Conservation (phyloP, 1,140 invertebrate species). For the Anastrepha obliqua region DNA sequence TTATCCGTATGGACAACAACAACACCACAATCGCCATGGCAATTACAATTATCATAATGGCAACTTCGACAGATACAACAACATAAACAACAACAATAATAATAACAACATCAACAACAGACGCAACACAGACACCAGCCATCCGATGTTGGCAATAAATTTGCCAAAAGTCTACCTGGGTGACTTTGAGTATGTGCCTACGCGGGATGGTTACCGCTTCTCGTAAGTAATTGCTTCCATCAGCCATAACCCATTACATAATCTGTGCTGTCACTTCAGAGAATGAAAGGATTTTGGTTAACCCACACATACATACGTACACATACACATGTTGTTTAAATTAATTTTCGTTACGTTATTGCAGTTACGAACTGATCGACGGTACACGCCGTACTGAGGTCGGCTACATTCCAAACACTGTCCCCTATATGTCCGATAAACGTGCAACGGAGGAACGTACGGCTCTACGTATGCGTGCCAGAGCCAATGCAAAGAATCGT, state of each 20-base stretch:
- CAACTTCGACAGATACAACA: slow-evolving; percentile 5
- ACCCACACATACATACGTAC: not conserved
- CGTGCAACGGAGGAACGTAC: slow-evolving; percentile 60
- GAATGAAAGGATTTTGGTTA: slow-evolving; percentile 32
- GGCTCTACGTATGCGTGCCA: slow-evolving; percentile 36
- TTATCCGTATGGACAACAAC: slow-evolving; percentile 25
- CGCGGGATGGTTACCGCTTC: slow-evolving; percentile 65
- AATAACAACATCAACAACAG: slow-evolving; percentile 2
- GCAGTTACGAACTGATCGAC: slow-evolving; percentile 66
- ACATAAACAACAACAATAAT: not conserved
- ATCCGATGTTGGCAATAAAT: slow-evolving; percentile 63
- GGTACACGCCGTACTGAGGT: slow-evolving; percentile 67
- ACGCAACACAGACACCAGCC: not conserved
- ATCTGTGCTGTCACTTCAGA: not conserved
- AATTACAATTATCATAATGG: not conserved
- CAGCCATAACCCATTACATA: not conserved
- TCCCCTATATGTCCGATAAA: slow-evolving; percentile 58
- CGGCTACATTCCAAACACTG: slow-evolving; percentile 62
- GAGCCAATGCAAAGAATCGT: slow-evolving; percentile 66
- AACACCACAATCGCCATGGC: not conserved
- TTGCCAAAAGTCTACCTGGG: slow-evolving; percentile 66
- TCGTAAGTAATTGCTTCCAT: slow-evolving; percentile 60
- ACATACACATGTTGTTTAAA: not conserved
- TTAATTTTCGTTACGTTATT: not conserved
- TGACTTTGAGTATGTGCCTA: slow-evolving; percentile 70